Percentiles rank a stretch among this genome's conserved stretches.
These are phyloP conservation scores for Osmerus eperlanus DNA, from an alignment of 2,113 vertebrate genomes.

Conservation along the genomic window DNA sequence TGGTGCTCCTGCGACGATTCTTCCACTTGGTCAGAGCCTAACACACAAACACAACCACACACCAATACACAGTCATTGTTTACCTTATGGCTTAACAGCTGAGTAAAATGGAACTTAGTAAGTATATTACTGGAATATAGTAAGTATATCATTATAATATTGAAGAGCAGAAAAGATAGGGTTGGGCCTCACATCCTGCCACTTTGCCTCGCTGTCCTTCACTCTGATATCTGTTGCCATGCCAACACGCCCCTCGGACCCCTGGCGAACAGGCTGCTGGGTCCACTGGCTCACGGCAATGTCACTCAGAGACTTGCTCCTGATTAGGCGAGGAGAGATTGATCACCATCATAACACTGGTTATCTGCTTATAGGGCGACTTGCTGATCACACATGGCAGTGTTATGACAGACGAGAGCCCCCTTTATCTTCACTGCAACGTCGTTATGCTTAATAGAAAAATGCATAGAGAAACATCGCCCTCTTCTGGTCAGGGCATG, in stretches of 20 bases:
- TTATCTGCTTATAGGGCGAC: no score
- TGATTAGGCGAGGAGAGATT: slow-evolving; percentile 50
- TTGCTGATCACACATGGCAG: no score
- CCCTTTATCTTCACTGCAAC: no score
- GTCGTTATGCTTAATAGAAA: no score
- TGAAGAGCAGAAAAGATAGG: not conserved
- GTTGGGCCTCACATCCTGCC: slow-evolving; percentile 84
- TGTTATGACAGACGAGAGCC: no score
- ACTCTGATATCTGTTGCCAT: slow-evolving; percentile 35
- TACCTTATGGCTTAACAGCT: not conserved
- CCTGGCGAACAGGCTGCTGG: slow-evolving; percentile 33
- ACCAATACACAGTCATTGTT: not conserved
- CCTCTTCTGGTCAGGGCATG: not conserved
- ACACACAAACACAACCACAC: not conserved
- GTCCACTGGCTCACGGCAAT: slow-evolving; percentile 74
- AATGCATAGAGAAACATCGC: not conserved
- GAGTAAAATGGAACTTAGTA: not conserved
- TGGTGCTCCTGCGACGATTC: slow-evolving; percentile 82
- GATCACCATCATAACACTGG: no score
- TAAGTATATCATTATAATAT: no score
- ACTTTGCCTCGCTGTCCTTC: slow-evolving; percentile 85
- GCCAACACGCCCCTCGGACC: not conserved
- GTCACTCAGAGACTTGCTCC: slow-evolving; percentile 93
- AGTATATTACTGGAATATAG: not conserved
- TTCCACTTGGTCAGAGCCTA: slow-evolving; percentile 97